Percentiles rank a stretch among this genome's conserved stretches.
These are phyloP conservation scores for Avahi laniger DNA, from an alignment of 2,797 vertebrate species.

Conservation along the genomic window DNA sequence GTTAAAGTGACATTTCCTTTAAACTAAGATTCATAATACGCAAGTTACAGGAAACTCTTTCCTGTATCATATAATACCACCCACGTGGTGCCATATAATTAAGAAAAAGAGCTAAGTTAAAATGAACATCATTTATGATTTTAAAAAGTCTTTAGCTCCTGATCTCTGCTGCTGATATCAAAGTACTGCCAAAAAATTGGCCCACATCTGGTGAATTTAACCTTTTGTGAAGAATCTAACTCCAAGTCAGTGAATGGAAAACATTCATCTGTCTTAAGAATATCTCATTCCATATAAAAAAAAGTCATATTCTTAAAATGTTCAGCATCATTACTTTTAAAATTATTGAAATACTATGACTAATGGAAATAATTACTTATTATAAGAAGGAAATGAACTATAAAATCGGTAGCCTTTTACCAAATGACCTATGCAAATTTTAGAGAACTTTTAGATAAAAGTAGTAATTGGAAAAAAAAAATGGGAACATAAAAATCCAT, in stretches of 20 bases:
- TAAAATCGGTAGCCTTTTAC: slow-evolving; percentile 27
- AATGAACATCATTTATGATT: background rate
- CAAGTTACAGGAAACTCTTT: background rate
- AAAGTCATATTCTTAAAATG: background rate
- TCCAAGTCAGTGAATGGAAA: background rate
- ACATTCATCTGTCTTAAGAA: background rate
- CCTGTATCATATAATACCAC: background rate
- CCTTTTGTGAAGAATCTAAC: background rate
- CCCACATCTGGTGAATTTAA: background rate
- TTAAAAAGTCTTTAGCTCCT: background rate
- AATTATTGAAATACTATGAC: background rate
- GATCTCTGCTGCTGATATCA: background rate
- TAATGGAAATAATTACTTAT: slow-evolving; percentile 13
- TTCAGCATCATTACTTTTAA: background rate
- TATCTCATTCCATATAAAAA: background rate
- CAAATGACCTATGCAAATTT: slow-evolving; percentile 16
- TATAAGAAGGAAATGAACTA: slow-evolving; percentile 26
- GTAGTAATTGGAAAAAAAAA: background rate
- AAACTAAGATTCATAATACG: background rate
- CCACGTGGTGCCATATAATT: background rate
- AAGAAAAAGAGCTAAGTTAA: background rate
- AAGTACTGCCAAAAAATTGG: background rate
- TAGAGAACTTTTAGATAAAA: slow-evolving; percentile 20
- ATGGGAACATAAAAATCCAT: slow-evolving; percentile 18
- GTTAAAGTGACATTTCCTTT: background rate